Conservation (phyloP, 1,140 invertebrate species). For the Ceratoteleas bidentatus region DNA sequence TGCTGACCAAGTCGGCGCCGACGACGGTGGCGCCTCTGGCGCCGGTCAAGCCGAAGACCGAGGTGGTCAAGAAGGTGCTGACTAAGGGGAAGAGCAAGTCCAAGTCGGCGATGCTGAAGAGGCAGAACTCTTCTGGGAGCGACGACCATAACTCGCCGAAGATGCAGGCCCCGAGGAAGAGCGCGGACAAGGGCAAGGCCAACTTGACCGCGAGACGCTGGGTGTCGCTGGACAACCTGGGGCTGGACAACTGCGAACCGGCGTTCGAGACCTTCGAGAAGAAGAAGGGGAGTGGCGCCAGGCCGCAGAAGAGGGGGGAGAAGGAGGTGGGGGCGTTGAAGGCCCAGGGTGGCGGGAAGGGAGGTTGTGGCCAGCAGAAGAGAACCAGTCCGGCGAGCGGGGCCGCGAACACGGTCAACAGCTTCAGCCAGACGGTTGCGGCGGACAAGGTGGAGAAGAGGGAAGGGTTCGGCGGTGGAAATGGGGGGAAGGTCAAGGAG, state of each 20-base stretch:
- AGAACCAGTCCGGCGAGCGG: slow-evolving; percentile 78
- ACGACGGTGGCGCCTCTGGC: slow-evolving; percentile 73
- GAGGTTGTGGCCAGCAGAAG: slow-evolving; percentile 75
- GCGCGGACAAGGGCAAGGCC: slow-evolving; percentile 72
- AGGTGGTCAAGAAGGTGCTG: slow-evolving; percentile 72
- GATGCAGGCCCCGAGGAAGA: slow-evolving; percentile 73
- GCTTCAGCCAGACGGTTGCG: slow-evolving; percentile 71
- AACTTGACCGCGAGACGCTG: slow-evolving; percentile 75
- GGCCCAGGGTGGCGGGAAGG: too few relatives aligned
- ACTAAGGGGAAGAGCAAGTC: slow-evolving; percentile 75
- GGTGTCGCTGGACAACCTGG: slow-evolving; percentile 78
- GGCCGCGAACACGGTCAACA: slow-evolving; percentile 77
- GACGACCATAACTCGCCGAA: slow-evolving; percentile 81
- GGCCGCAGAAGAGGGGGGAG: slow-evolving; percentile 63
- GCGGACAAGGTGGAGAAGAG: slow-evolving; percentile 77
- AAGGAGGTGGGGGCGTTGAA: slow-evolving; percentile 71
- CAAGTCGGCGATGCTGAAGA: slow-evolving; percentile 76
- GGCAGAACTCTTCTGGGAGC: slow-evolving; percentile 82
- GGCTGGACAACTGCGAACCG: slow-evolving; percentile 68
- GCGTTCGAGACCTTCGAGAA: slow-evolving; percentile 77
- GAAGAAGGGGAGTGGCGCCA: slow-evolving; percentile 59
- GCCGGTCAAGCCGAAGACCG: slow-evolving; percentile 72
- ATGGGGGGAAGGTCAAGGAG: slow-evolving; percentile 78
- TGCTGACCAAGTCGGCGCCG: slow-evolving; percentile 86
- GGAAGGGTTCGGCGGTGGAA: slow-evolving; percentile 76